Base-by-base conservation (phyloP, 2,888 invertebrate species). In the Clivina fossor region DNA sequence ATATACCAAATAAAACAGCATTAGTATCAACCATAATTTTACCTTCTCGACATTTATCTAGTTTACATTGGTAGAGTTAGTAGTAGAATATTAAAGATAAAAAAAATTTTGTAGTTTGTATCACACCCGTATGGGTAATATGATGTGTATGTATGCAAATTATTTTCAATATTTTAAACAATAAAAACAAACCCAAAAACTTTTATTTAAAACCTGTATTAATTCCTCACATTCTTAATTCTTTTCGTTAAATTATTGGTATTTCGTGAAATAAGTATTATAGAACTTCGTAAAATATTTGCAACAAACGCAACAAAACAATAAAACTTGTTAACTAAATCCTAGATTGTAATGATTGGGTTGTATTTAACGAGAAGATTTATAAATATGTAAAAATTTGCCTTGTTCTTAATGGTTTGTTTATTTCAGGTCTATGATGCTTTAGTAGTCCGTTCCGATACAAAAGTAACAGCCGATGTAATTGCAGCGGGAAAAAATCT, bases 371-470 rank as follows among this genome's bases (percentile, higher is more conserved):
- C 8, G 8, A 7, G 26, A 2, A 4, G 9, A 11, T 30, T 11
- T 2, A 30, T 30, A 8, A 26, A 26, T 30, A 11, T 30, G 30
- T 11, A 30, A 30, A 37, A 37, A 3, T 15, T 15, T 16, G 2
- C 3, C n/a, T n/a, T n/a, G n/a, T n/a, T n/a, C n/a, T n/a, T n/a
- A 37, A 30, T 18, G 16, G 15, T 32, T 37, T 60, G 58, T 61
- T 58, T 59, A 61, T 71, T 73, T n/a, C 74, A 96, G 95, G 85
- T 88, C 64, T 87, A 90, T 69, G 93, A 97, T 70, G 95, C 86
- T 0, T 77, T 96, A 61, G 90, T 97, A 62, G 95, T 97, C 1
- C 82, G 97, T 13, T 96, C 96, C 3, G 95, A 95, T 56, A 92
- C 96, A 0, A 93, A 93, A 80, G 94, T 97, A 51, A 93, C 93